Evolutionary conservation across 2,888 invertebrate species (phyloP).

Genomic region (Drosophila formosana): DNA sequence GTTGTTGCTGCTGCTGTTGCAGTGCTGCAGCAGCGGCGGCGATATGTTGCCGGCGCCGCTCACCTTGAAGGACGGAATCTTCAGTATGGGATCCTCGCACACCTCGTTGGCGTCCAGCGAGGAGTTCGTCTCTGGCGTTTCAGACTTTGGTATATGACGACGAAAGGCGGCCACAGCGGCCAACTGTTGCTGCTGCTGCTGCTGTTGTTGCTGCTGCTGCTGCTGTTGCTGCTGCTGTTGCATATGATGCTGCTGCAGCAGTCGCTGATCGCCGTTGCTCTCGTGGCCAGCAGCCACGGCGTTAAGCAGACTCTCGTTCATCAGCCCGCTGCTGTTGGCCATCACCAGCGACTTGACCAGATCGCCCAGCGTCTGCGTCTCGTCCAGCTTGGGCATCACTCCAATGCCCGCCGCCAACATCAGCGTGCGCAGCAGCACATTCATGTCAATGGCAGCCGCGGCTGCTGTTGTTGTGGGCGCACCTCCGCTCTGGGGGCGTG

Average conservation of each 20-base stretch:
- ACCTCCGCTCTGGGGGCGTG: constrained; percentile 37
- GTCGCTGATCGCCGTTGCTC: constrained; percentile 73
- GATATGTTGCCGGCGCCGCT: constrained; percentile 83
- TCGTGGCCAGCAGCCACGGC: constrained; percentile 53
- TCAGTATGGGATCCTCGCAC: constrained; percentile 91
- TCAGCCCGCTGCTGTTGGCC: constrained; percentile 68
- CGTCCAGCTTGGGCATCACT: constrained; percentile 75
- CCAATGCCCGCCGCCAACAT: constrained; percentile 80
- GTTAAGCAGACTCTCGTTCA: constrained; percentile 62
- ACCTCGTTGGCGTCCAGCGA: constrained; percentile 83
- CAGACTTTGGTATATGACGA: constrained; percentile 84
- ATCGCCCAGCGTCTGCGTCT: constrained; percentile 81
- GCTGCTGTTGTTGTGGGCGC: constrained; percentile 31
- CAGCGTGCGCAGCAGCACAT: constrained; percentile 81
- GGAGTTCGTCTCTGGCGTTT: constrained; percentile 86
- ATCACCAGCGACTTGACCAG: constrained; percentile 80
- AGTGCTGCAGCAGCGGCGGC: constrained; percentile 63
- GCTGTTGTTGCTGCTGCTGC: constrained; percentile 81
- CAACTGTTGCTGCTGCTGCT: constrained; percentile 77
- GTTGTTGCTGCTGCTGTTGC: constrained; percentile 55
- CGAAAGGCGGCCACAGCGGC: constrained; percentile 62
- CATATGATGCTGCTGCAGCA: constrained; percentile 62
- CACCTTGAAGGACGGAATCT: constrained; percentile 96
- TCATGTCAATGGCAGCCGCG: constrained; percentile 72
- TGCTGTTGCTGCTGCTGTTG: constrained; percentile 79